Percentiles rank a stretch among this genome's conserved stretches.
Evolutionary conservation across 2,113 vertebrate genomes (phyloP).

Genomic region (Leptobrachium leishanense): DNA sequence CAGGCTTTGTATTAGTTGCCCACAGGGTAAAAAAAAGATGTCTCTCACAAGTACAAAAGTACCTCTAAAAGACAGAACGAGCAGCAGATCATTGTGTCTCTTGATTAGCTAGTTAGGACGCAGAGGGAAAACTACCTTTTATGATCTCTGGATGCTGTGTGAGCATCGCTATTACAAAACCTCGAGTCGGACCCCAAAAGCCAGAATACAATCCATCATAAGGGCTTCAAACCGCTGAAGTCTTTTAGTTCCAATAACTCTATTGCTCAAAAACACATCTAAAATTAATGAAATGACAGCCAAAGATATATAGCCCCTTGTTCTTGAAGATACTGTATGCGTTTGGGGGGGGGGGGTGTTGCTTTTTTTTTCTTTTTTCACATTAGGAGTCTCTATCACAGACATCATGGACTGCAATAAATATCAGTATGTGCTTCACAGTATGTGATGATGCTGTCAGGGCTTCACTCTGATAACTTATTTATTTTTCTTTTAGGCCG

Average conservation of each 20-base stretch:
- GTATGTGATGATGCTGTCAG: no score
- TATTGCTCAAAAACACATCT: constrained; percentile 33
- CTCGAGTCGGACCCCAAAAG: constrained; percentile 33
- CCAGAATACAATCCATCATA: constrained; percentile 31
- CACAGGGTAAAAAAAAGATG: not conserved
- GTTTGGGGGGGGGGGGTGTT: not conserved
- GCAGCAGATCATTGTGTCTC: not conserved
- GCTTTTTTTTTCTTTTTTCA: not conserved
- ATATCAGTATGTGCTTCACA: not conserved
- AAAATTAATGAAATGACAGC: constrained; percentile 39
- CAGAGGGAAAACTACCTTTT: constrained; percentile 1
- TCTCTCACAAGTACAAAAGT: not conserved
- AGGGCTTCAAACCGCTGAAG: constrained; percentile 19
- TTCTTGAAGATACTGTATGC: not conserved
- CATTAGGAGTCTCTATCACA: not conserved
- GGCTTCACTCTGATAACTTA: no score
- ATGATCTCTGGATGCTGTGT: constrained; percentile 8
- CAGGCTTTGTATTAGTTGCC: no score
- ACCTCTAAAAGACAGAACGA: not conserved
- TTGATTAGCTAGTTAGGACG: constrained; percentile 20
- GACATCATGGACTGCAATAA: not conserved
- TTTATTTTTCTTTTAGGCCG: no score
- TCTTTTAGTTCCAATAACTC: constrained; percentile 37
- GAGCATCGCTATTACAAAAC: constrained; percentile 40
- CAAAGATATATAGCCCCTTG: constrained; percentile 35